Conservation (phyloP, 2,888 invertebrate genomes). For the Cetonia aurata region DNA sequence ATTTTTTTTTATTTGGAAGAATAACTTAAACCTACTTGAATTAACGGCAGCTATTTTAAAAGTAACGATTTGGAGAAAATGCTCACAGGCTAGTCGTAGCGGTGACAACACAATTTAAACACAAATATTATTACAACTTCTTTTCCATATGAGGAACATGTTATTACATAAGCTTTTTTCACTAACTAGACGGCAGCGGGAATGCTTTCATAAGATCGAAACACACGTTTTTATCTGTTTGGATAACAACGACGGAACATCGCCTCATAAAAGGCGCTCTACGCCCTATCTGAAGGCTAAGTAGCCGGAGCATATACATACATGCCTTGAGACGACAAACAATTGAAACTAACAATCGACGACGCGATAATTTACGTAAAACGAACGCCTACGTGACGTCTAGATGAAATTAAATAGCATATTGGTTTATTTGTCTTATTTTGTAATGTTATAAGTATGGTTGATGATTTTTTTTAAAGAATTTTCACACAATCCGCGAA, state of each 20-base stretch:
- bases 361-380: conserved; percentile 18
- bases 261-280: conserved; percentile 29
- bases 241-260: conserved; percentile 34
- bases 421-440: background rate
- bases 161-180: conserved; percentile 42
- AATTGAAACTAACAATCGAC: conserved; percentile 28
- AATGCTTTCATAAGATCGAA: conserved; percentile 41
- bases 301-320: conserved; percentile 1
- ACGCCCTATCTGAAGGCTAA: conserved; percentile 20
- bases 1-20: no score
- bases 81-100: conserved; percentile 23
- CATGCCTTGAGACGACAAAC: conserved; percentile 16
- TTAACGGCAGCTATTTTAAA: background rate
- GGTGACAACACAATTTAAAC: conserved; percentile 41
- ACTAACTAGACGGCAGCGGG: conserved; percentile 32
- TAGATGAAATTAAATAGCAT: conserved; percentile 11
- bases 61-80: conserved; percentile 24
- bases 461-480: no score
- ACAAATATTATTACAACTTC: conserved; percentile 43
- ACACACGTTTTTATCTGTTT: conserved; percentile 45
- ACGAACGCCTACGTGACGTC: conserved; percentile 3
- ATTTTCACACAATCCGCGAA: no score
- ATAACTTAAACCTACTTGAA: no score
- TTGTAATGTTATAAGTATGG: background rate
- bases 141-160: conserved; percentile 41